These are phyloP conservation scores for Aphidius colemani DNA, from an alignment of 2,888 invertebrate genomes.

Conservation along the genomic window DNA sequence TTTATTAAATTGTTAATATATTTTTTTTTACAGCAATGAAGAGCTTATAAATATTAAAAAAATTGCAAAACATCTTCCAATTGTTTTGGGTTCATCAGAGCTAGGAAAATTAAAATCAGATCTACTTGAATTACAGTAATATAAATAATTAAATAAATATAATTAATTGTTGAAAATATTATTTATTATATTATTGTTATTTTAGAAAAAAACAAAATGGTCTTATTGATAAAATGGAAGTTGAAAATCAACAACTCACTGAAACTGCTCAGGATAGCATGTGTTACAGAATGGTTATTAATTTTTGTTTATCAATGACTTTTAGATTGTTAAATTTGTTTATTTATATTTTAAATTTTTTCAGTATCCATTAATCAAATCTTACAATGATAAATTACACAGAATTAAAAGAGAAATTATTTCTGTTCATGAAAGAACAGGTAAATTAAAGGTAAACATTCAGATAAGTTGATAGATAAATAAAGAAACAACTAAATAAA, in stretches of 20 bases:
- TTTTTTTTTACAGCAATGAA: conserved; percentile 29
- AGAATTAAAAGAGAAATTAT: conserved; percentile 60
- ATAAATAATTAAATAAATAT: conserved; percentile 26
- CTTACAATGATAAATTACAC: conserved; percentile 58
- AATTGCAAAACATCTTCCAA: conserved; percentile 47
- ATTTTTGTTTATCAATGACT: conserved; percentile 10
- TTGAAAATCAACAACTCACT: conserved; percentile 52
- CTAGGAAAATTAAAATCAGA: conserved; percentile 56
- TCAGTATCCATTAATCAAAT: conserved; percentile 54
- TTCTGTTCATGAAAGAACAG: conserved; percentile 57
- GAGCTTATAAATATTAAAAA: conserved; percentile 39
- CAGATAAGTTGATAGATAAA: conserved; percentile 1
- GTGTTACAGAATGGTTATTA: conserved; percentile 57
- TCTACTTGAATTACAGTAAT: conserved; percentile 59
- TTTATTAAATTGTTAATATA: background rate
- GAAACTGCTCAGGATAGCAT: conserved; percentile 46
- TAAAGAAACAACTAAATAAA: background rate
- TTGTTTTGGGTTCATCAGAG: conserved; percentile 53
- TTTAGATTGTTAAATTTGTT: no score
- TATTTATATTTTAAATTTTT: background rate
- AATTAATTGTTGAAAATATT: background rate
- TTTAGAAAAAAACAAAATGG: conserved; percentile 52
- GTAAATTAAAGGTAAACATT: conserved; percentile 57
- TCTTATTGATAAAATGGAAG: conserved; percentile 49
- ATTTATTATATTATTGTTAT: conserved; percentile 15